Percentiles rank a stretch among this genome's conserved stretches.
Conservation (phyloP, 2,113 vertebrate species). For the Phodopus roborovskii region DNA sequence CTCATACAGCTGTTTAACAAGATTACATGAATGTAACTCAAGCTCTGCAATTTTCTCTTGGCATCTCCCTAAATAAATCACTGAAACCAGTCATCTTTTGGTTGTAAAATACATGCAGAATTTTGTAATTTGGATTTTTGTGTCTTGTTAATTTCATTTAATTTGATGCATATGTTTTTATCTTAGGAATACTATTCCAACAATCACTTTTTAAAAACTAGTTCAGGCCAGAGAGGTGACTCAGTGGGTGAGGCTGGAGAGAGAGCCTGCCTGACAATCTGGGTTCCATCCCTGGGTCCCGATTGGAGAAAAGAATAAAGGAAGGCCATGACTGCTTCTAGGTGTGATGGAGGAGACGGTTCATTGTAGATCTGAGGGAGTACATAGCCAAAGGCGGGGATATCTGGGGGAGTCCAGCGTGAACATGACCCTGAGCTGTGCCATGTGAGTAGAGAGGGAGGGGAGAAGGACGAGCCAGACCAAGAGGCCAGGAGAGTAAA, state of each 20-base stretch:
- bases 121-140: slow-evolving; percentile 53
- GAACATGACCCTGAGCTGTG: not conserved
- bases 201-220: not conserved
- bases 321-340: not conserved
- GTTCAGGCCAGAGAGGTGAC: not conserved
- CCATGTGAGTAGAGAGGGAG: not conserved
- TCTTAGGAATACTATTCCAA: not conserved
- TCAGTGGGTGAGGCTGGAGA: not conserved
- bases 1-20: slow-evolving; percentile 3
- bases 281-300: not conserved
- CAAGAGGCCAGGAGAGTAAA: not conserved
- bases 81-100: not conserved
- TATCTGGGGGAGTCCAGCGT: not conserved
- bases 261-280: not conserved
- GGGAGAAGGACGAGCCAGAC: not conserved
- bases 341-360: not conserved
- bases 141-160: slow-evolving; percentile 17
- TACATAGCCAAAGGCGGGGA: not conserved
- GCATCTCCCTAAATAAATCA: slow-evolving; percentile 26
- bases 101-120: not conserved
- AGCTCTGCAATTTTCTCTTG: slow-evolving; percentile 13
- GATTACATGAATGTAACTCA: not conserved
- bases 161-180: not conserved
- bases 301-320: not conserved
- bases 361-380: not conserved